Conservation (phyloP, 2,113 vertebrate genomes). For the Muntiacus reevesi region DNA sequence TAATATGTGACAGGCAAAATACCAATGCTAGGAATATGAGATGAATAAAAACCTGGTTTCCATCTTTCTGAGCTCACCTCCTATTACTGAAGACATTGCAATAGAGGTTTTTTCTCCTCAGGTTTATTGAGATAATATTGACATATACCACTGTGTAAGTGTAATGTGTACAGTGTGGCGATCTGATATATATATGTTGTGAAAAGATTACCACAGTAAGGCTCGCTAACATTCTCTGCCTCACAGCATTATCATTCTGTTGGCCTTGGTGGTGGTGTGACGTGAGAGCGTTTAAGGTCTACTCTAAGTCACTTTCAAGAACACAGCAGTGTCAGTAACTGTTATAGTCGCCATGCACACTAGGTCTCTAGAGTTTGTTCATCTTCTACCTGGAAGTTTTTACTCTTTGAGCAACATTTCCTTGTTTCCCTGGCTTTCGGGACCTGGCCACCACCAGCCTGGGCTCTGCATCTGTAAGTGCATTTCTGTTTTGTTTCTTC, state of each 20-base stretch:
- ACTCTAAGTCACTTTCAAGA: background rate
- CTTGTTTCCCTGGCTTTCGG: background rate
- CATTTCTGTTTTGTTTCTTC: background rate
- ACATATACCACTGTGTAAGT: background rate
- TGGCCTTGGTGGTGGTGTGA: background rate
- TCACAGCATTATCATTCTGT: background rate
- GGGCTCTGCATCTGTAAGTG: background rate
- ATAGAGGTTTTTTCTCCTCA: background rate
- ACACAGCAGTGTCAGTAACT: background rate
- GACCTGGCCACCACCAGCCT: background rate
- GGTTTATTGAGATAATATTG: background rate
- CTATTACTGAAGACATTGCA: background rate
- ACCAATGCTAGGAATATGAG: background rate
- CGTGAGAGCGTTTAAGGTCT: background rate
- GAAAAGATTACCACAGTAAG: background rate
- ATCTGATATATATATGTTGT: background rate
- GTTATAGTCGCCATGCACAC: background rate
- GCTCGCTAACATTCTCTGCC: background rate
- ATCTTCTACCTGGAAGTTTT: background rate
- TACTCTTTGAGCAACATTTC: background rate
- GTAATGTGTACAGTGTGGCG: background rate
- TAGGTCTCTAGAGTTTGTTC: background rate
- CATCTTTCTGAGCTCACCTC: rapidly evolving
- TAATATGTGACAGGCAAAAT: background rate
- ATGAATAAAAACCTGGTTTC: background rate